phyloP scores from a whole-genome alignment of 2,113 vertebrate species.

The Butorides virescens region DNA sequence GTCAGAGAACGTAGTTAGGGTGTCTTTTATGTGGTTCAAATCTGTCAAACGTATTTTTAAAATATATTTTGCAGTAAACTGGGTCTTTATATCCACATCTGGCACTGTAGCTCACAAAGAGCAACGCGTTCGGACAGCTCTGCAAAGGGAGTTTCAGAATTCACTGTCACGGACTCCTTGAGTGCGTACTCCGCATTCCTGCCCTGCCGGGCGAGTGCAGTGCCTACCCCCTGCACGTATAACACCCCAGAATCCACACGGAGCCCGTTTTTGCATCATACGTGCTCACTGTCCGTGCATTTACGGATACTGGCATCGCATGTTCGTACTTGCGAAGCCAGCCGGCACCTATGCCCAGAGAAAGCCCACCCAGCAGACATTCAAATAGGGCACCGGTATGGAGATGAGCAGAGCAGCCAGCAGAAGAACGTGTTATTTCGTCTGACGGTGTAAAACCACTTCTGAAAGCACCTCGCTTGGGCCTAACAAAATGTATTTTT shows the following conservation, averaged over 20 bases:
- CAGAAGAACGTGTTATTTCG: neutral
- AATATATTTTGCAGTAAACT: neutral
- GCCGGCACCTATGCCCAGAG: neutral
- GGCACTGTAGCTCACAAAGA: neutral
- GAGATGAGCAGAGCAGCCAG: neutral
- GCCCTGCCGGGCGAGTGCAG: neutral
- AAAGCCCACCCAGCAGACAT: constrained; percentile 33
- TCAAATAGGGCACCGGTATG: neutral
- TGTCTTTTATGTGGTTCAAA: neutral
- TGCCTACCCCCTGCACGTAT: neutral
- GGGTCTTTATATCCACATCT: neutral
- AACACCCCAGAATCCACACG: accelerated
- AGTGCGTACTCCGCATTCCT: neutral
- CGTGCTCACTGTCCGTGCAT: accelerated
- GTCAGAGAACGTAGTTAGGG: accelerated
- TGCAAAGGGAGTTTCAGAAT: neutral
- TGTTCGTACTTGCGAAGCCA: neutral
- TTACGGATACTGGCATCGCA: accelerated
- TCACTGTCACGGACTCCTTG: neutral
- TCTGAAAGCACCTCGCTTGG: neutral
- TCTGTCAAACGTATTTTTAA: neutral
- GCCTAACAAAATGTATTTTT: neutral
- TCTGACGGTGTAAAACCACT: constrained; percentile 17
- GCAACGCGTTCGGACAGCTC: neutral
- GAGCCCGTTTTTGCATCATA: neutral